phyloP scores from a whole-genome alignment of 2,113 vertebrate species.

The Dromaius novaehollandiae region DNA sequence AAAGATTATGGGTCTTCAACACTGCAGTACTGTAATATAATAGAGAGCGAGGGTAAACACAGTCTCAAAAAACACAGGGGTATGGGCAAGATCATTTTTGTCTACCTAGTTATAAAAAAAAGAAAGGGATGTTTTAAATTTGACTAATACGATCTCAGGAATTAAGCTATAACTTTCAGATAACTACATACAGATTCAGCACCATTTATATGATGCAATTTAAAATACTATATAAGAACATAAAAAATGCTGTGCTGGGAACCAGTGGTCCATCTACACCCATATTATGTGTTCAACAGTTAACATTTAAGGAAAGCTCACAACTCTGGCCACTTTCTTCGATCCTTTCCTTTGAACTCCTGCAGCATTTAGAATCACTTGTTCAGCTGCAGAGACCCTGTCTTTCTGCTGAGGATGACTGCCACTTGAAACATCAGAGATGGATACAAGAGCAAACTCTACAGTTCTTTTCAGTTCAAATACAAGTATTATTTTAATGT shows the following conservation, averaged over 20 bases:
- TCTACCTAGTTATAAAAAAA: background rate
- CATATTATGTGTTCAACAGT: accelerated
- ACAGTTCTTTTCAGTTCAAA: background rate
- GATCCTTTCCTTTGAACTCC: accelerated
- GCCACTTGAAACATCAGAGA: background rate
- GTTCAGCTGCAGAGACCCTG: background rate
- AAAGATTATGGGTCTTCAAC: background rate
- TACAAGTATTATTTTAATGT: background rate
- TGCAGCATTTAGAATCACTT: background rate
- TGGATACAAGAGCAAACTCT: background rate
- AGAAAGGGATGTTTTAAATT: background rate
- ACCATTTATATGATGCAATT: background rate
- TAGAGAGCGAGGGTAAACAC: background rate
- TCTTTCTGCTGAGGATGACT: background rate
- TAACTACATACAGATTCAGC: background rate
- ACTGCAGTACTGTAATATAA: background rate
- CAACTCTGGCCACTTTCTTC: background rate
- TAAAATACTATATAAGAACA: background rate
- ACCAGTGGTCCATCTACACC: background rate
- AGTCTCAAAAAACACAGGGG: background rate
- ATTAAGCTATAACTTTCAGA: background rate
- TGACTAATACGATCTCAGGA: background rate
- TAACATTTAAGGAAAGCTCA: background rate
- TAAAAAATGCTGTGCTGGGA: background rate
- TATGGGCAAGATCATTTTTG: background rate